Base-by-base conservation (phyloP, 2,113 vertebrate genomes). In the Zootoca vivipara region DNA sequence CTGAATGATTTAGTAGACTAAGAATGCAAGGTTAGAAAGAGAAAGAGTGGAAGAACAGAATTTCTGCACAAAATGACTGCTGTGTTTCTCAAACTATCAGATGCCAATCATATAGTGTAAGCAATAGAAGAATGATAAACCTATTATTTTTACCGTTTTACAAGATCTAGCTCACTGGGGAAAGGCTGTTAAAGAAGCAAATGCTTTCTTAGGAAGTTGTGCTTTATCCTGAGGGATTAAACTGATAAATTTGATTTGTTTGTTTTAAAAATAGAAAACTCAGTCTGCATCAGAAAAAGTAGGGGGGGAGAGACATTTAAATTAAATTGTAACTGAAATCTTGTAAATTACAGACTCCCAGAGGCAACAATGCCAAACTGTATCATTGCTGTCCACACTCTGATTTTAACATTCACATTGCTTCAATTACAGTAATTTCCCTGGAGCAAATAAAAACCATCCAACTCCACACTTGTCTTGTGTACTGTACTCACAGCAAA, bases 211-310 rank as follows among this genome's bases (percentile, higher is more conserved):
- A 40, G 20, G 69, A 62, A 62, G 38, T 38, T 30, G 70, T 5
- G 33, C 35, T 87, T 40, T 87, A 82, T 16, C 58, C 70, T 64
- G 52, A 65, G 70, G 42, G 72, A 82, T 75, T 88, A 64, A 88
- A 82, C 40, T 65, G 64, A 42, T 35, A 82, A 65, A 4, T 65
- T 74, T 38, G 56, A 56, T 82, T 73, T 64, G 52, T 56, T 35
- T 46, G 42, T 81, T 87, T 72, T 38, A 73, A 87, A 87, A 81
- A 86, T 33, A 42, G 38, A 40, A 38, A 42, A 78, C n/a, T 16
- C 30, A 40, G 9, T 80, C 12, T 40, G 85, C 35, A 46, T 22
- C 80, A 28, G 52, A 58, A 72, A 62, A 87, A n/a, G 13, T 64
- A 83, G 33, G 82, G 15, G 16, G 42, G 82, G 8, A 38, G 1